Conservation (phyloP, 2,113 vertebrate genomes). For the Oreochromis aureus region DNA sequence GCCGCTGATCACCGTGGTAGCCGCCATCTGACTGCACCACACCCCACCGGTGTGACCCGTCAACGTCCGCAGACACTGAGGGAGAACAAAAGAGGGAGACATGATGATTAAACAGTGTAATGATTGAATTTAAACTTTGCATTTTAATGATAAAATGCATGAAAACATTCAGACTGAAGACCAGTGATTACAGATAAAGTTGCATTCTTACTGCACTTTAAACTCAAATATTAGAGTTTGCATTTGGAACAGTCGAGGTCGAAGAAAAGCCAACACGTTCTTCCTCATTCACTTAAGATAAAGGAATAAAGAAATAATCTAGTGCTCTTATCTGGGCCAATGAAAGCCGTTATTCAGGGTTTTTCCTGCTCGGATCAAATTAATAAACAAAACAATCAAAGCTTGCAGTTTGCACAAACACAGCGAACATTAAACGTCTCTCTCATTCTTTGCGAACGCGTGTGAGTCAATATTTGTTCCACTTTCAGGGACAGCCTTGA, state of each 20-base stretch:
- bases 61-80: conserved; percentile 89
- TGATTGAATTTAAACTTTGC: neutral
- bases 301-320: neutral
- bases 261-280: neutral
- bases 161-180: neutral
- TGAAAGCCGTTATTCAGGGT: neutral
- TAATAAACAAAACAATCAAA: rapidly evolving
- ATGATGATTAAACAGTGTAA: neutral
- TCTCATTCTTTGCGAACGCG: neutral
- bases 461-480: neutral
- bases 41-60: conserved; percentile 92
- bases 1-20: conserved; percentile 93
- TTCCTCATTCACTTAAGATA: rapidly evolving
- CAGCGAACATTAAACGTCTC: neutral
- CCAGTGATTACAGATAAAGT: neutral
- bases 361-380: neutral
- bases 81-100: neutral
- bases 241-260: neutral
- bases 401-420: neutral
- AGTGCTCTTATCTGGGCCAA: neutral
- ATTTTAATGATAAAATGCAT: neutral
- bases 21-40: conserved; percentile 96
- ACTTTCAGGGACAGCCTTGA: neutral
- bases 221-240: neutral
- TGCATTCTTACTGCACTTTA: neutral